These are phyloP conservation scores for Bovichtus diacanthus DNA, from an alignment of 2,797 vertebrate genomes.

Conservation along the genomic window DNA sequence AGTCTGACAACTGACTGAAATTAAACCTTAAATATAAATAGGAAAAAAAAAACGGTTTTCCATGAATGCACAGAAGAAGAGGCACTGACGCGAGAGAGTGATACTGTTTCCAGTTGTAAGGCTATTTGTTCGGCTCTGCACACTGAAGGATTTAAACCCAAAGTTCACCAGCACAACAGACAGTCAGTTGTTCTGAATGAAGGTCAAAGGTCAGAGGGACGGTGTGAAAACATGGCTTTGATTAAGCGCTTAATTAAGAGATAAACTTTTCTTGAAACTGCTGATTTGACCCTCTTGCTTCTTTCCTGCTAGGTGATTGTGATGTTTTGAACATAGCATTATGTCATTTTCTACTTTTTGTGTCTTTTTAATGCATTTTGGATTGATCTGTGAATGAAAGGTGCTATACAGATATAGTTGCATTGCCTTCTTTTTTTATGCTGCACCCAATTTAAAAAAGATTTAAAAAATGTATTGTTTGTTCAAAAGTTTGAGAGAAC, in stretches of 20 bases:
- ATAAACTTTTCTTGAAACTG: background rate
- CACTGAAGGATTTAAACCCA: background rate
- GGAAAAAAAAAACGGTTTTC: background rate
- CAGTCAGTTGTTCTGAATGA: background rate
- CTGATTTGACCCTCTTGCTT: background rate
- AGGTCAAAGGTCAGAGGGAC: constrained; percentile 1
- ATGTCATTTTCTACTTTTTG: background rate
- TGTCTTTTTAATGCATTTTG: background rate
- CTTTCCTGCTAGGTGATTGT: background rate
- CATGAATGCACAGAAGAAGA: background rate
- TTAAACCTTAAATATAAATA: background rate
- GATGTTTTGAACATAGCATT: background rate
- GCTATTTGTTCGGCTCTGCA: background rate
- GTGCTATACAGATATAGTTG: background rate
- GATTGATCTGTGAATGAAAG: background rate
- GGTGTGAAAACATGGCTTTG: background rate
- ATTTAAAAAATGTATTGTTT: background rate
- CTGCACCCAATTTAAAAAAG: background rate
- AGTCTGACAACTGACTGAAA: background rate
- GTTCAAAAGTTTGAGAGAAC: background rate
- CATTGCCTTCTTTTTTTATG: background rate
- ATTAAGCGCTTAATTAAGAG: too few relatives aligned
- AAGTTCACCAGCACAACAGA: background rate
- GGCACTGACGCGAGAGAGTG: background rate
- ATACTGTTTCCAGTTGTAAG: background rate